Percentiles rank a stretch among this genome's conserved stretches.
These are phyloP conservation scores for Macropus fuliginosus DNA, from an alignment of 2,797 vertebrate species.

Conservation along the genomic window DNA sequence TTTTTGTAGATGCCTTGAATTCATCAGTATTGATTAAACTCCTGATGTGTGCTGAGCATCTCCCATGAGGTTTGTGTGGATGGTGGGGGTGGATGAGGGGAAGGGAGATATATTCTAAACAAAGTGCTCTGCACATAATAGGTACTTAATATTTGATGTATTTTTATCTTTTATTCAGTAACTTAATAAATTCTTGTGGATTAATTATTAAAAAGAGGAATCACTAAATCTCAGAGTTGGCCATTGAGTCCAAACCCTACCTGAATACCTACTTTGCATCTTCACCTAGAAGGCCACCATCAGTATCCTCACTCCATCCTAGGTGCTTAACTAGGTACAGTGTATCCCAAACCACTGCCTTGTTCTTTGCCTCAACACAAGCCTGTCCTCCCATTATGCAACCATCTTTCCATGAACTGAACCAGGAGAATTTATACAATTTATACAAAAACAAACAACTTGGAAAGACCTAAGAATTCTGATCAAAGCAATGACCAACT, in stretches of 20 bases:
- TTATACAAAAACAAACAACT: not conserved
- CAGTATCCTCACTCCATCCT: rapidly evolving
- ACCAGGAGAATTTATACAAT: not conserved
- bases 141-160: not conserved
- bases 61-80: not conserved
- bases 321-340: not conserved
- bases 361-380: not conserved
- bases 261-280: not conserved
- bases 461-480: not conserved
- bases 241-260: rapidly evolving
- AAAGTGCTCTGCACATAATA: not conserved
- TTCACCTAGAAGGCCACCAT: not conserved
- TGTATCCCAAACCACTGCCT: not conserved
- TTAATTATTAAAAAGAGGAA: not conserved
- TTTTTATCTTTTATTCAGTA: not conserved
- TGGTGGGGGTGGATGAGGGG: not conserved
- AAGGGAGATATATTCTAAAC: not conserved
- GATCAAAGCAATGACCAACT: not conserved
- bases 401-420: constrained; percentile 11
- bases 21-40: not conserved
- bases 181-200: not conserved
- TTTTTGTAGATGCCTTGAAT: not conserved
- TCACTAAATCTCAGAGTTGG: not conserved
- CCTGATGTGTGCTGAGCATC: not conserved
- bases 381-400: not conserved